A percentile compares a stretch with the other conserved stretches of the same genome.
phyloP scores from a whole-genome alignment of 1,140 invertebrate species.

The Venturia canescens region DNA sequence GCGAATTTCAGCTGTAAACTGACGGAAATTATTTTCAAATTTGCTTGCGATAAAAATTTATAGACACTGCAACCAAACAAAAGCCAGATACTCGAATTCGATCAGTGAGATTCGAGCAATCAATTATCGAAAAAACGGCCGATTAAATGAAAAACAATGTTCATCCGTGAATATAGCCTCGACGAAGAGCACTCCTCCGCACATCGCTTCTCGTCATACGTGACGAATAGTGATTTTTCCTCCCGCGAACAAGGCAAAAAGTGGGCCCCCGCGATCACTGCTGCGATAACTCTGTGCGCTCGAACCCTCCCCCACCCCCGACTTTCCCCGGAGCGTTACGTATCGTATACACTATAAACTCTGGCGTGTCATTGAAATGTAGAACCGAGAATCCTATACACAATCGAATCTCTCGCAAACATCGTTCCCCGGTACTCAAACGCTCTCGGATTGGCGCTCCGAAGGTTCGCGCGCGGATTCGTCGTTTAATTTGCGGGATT shows the following conservation, averaged over 20 bases:
- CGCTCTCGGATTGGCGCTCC: background rate
- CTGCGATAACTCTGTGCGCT: no score
- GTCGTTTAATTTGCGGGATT: conserved; percentile 38
- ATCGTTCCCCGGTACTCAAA: conserved; percentile 8
- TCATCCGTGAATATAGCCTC: background rate
- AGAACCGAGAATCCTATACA: conserved; percentile 8
- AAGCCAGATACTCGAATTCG: no score
- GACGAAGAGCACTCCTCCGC: background rate
- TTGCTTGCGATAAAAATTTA: no score
- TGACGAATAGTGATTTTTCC: background rate
- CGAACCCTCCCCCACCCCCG: no score
- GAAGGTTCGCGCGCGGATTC: background rate
- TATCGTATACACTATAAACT: conserved; percentile 2
- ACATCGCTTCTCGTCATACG: background rate
- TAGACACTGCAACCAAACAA: no score
- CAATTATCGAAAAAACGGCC: no score
- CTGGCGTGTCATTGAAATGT: conserved; percentile 32
- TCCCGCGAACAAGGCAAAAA: no score
- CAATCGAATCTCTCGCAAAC: conserved; percentile 32
- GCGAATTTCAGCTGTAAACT: no score
- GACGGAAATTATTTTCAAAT: no score
- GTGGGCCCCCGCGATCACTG: no score
- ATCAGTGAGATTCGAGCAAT: no score
- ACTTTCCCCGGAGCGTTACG: background rate
- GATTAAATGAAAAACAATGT: background rate